A percentile compares a stretch with the other conserved stretches of the same genome.
phyloP scores from a whole-genome alignment of 2,888 invertebrate species.

The Tipula confusa region DNA sequence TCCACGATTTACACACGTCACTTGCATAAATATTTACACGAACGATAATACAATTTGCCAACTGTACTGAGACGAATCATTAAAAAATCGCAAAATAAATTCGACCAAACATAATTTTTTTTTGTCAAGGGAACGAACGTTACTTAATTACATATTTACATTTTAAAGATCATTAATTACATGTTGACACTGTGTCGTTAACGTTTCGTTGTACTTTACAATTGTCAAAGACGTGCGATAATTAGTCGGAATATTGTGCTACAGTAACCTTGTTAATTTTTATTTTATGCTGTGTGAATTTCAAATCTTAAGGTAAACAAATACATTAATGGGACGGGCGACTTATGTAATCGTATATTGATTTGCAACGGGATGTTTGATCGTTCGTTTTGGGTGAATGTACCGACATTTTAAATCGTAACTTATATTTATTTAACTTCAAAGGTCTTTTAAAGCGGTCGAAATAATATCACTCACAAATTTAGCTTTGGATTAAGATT shows the following conservation, averaged over 20 bases:
- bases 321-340: background rate
- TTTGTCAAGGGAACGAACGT: background rate
- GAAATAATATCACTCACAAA: too few species aligned
- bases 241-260: background rate
- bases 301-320: background rate
- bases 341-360: background rate
- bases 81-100: background rate
- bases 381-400: background rate
- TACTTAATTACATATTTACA: background rate
- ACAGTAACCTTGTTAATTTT: background rate
- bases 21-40: background rate
- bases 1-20: background rate
- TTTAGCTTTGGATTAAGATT: too few species aligned
- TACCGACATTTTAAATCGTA: too few species aligned
- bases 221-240: background rate
- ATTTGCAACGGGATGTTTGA: background rate
- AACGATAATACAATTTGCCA: background rate
- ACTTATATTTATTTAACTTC: too few species aligned
- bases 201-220: background rate
- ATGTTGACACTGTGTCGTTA: background rate
- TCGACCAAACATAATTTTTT: background rate
- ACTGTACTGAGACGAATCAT: background rate
- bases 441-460: too few species aligned
- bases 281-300: background rate
- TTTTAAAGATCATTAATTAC: background rate